Evolutionary conservation across 2,888 invertebrate species (phyloP).

Genomic region (Callosobruchus maculatus): DNA sequence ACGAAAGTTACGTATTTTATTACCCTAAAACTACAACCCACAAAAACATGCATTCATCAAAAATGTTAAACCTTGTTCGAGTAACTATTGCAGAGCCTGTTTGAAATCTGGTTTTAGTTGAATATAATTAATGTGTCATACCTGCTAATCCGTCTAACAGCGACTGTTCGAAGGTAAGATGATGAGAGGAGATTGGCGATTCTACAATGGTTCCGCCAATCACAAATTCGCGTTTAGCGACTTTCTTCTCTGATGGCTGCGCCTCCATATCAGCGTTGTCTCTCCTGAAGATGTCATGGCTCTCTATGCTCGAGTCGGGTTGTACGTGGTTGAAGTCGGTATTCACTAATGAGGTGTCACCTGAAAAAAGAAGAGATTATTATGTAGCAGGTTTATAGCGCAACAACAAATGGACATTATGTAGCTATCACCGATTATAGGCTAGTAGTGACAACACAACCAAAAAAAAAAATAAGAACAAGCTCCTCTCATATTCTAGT

Average conservation of each 20-base stretch:
- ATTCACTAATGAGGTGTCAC: constrained; percentile 50
- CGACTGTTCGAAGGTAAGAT: constrained; percentile 55
- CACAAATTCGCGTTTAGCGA: constrained; percentile 63
- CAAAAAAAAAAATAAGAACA: no score
- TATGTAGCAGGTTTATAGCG: no score
- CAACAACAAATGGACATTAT: no score
- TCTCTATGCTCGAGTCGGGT: constrained; percentile 38
- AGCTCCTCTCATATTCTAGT: no score
- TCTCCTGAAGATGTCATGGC: constrained; percentile 55
- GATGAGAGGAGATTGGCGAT: constrained; percentile 11
- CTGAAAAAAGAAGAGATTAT: not conserved
- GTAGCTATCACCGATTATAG: no score
- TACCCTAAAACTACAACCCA: no score
- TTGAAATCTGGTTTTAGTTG: no score
- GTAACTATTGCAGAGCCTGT: no score
- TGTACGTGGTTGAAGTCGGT: constrained; percentile 50
- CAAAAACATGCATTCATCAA: no score
- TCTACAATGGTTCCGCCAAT: constrained; percentile 68
- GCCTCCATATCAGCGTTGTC: constrained; percentile 21
- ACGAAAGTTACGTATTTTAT: no score
- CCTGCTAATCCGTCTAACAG: constrained; percentile 64
- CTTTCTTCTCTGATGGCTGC: constrained; percentile 19
- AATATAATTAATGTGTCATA: not conserved
- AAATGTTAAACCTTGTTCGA: no score
- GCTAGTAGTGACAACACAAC: no score